Percentiles rank a stretch among this genome's conserved stretches.
Evolutionary conservation across 2,888 invertebrate species (phyloP).

Genomic region (Pristionchus mayeri): DNA sequence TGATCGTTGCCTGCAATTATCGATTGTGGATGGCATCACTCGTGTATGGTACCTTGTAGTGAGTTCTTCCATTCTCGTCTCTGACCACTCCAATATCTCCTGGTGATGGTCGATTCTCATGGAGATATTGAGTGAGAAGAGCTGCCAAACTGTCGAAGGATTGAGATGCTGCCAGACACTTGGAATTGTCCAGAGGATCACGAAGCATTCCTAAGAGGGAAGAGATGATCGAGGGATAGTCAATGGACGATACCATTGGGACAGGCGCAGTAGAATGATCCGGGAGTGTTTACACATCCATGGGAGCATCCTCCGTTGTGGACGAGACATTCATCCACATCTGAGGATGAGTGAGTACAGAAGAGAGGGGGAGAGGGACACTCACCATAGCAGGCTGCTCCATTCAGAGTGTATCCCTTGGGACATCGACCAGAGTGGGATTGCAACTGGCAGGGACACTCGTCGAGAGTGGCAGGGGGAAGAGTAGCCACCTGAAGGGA

Average conservation of each 20-base stretch:
- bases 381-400: slow-evolving; percentile 67
- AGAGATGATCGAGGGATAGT: neutral
- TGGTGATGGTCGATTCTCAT: slow-evolving; percentile 64
- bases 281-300: slow-evolving; percentile 75
- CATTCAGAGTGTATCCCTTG: slow-evolving; percentile 62
- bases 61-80: slow-evolving; percentile 54
- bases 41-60: slow-evolving; percentile 52
- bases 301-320: slow-evolving; percentile 73
- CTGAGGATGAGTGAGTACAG: slow-evolving; percentile 54
- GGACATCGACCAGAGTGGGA: slow-evolving; percentile 66
- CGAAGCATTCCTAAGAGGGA: slow-evolving; percentile 62
- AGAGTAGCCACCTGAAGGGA: slow-evolving; percentile 64
- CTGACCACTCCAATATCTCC: slow-evolving; percentile 52
- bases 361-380: neutral
- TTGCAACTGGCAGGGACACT: slow-evolving; percentile 66
- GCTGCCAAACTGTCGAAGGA: slow-evolving; percentile 70
- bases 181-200: slow-evolving; percentile 66
- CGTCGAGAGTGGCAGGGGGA: slow-evolving; percentile 67
- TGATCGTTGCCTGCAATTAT: slow-evolving; percentile 62
- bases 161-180: slow-evolving; percentile 46
- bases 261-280: slow-evolving; percentile 75
- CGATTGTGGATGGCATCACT: neutral
- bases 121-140: slow-evolving; percentile 67
- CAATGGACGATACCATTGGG: slow-evolving; percentile 60
- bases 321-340: slow-evolving; percentile 72